Evolutionary conservation across 37 sponge, comb jelly and placozoan species (phyloP).

Genomic region (Beroe ovata): DNA sequence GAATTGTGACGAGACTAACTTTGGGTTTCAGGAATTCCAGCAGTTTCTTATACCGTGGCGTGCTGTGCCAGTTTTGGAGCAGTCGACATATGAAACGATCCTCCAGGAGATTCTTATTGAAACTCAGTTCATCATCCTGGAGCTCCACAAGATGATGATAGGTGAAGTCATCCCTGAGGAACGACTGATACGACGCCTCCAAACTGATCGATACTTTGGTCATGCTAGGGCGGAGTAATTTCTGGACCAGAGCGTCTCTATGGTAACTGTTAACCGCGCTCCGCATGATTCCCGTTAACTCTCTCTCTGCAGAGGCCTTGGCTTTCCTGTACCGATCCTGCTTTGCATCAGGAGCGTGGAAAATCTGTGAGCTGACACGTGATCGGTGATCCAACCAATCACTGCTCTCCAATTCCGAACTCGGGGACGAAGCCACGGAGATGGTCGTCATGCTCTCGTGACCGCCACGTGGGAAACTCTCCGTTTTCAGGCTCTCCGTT

Average conservation of each 20-base stretch:
- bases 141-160: background rate
- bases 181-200: background rate
- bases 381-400: background rate
- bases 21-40: constrained; percentile 47
- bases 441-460: constrained; percentile 19
- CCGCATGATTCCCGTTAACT: background rate
- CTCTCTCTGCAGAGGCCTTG: constrained; percentile 1
- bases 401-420: background rate
- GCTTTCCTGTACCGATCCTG: constrained; percentile 7
- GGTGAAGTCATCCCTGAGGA: constrained; percentile 13
- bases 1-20: background rate
- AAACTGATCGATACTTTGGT: background rate
- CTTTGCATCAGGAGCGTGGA: background rate
- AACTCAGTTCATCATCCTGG: background rate
- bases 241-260: constrained; percentile 4
- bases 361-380: constrained; percentile 36
- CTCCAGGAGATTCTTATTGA: constrained; percentile 2
- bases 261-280: constrained; percentile 16
- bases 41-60: constrained; percentile 29
- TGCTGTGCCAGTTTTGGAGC: constrained; percentile 2
- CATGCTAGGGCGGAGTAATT: background rate
- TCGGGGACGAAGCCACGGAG: constrained; percentile 28
- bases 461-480: background rate
- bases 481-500: background rate
- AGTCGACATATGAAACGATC: background rate